A percentile compares a stretch with the other conserved stretches of the same genome.
Evolutionary conservation across 2,797 vertebrate genomes (phyloP).

Genomic region (Pygocentrus nattereri): DNA sequence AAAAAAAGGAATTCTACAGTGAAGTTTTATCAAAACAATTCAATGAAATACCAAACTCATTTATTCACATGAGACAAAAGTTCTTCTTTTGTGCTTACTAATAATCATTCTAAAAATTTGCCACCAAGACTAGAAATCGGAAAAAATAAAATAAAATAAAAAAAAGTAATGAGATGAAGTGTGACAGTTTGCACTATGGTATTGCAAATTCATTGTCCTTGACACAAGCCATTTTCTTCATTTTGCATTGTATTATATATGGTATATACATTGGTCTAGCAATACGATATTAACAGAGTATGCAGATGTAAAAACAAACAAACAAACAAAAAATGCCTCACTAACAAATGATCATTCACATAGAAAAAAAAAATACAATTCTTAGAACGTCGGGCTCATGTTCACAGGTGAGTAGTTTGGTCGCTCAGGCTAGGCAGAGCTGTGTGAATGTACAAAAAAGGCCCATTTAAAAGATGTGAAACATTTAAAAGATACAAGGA

Average conservation of each 20-base stretch:
- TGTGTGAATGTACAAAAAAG: slow-evolving; percentile 60
- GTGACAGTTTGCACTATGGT: slow-evolving; percentile 65
- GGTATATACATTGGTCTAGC: slow-evolving; percentile 72
- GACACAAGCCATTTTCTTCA: slow-evolving; percentile 62
- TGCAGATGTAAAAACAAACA: slow-evolving; percentile 54
- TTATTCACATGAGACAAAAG: slow-evolving; percentile 76
- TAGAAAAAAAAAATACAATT: slow-evolving; percentile 52
- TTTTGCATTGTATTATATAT: slow-evolving; percentile 68
- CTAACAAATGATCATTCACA: slow-evolving; percentile 65
- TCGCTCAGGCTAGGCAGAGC: slow-evolving; percentile 54
- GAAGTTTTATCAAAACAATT: slow-evolving; percentile 67
- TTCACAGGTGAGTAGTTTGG: slow-evolving; percentile 56
- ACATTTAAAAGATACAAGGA: slow-evolving; percentile 54
- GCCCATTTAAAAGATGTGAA: slow-evolving; percentile 56
- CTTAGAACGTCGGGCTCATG: slow-evolving; percentile 65
- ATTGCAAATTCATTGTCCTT: slow-evolving; percentile 73
- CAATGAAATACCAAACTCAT: slow-evolving; percentile 68
- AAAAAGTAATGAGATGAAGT: slow-evolving; percentile 71
- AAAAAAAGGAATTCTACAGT: slow-evolving; percentile 69
- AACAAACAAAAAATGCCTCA: slow-evolving; percentile 58
- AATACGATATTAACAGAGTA: slow-evolving; percentile 68
- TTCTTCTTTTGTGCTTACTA: slow-evolving; percentile 63
- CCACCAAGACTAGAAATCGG: slow-evolving; percentile 55
- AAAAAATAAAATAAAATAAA: slow-evolving; percentile 56
- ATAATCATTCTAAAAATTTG: slow-evolving; percentile 66